These are phyloP conservation scores for Apis mellifera DNA, from an alignment of 1,140 invertebrate genomes.

Conservation along the genomic window Amel_HAv3.1 CM009932.2:7932501-7933000, in stretches of 20 bases:
- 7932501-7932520: constrained; percentile 77
- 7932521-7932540: constrained; percentile 73
- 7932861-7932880: constrained; percentile 62
- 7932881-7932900: constrained; percentile 68
- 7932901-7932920: constrained; percentile 11
- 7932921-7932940: constrained; percentile 48
- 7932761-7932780: constrained; percentile 82
- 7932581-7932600: constrained; percentile 54
- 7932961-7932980: constrained; percentile 72
- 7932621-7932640: constrained; percentile 32
- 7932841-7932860: constrained; percentile 48
- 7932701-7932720: constrained; percentile 61
- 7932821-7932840: constrained; percentile 51
- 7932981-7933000: constrained; percentile 69
- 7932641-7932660: constrained; percentile 22
- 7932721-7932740: constrained; percentile 77
- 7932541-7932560: constrained; percentile 66
- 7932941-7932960: constrained; percentile 62
- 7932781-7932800: constrained; percentile 80
- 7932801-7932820: constrained; percentile 67
- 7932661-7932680: constrained; percentile 35
- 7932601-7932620: constrained; percentile 51
- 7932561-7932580: constrained; percentile 58
- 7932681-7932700: constrained; percentile 69
- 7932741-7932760: constrained; percentile 74